Percentiles rank a stretch among this genome's conserved stretches.
Evolutionary conservation across 2,888 invertebrate species (phyloP).

Genomic region (Tipula helvola): DNA sequence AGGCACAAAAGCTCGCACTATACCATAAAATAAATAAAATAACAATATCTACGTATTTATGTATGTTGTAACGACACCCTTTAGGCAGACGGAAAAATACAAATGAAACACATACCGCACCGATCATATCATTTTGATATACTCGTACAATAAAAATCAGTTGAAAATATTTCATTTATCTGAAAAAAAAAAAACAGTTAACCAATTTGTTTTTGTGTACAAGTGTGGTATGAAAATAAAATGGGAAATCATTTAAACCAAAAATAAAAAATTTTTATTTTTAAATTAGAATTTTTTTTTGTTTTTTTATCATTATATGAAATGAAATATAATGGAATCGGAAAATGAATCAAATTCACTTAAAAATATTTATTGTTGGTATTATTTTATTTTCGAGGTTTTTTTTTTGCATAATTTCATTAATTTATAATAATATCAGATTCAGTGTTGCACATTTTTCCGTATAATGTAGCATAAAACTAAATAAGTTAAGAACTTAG

Average conservation of each 20-base stretch:
- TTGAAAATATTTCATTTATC: not conserved
- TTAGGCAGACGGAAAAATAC: not conserved
- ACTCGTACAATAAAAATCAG: not conserved
- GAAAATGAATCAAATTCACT: not conserved
- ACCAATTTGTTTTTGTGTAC: not conserved
- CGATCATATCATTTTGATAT: not conserved
- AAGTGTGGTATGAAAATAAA: not conserved
- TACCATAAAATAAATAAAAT: too few relatives aligned
- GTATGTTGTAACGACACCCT: too few relatives aligned
- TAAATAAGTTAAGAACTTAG: not conserved
- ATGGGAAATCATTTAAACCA: not conserved
- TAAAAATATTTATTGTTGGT: not conserved
- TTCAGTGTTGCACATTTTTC: not conserved
- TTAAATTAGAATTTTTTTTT: not conserved
- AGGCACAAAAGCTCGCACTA: not conserved
- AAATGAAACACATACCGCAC: not conserved
- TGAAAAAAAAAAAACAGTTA: not conserved
- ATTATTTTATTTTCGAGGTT: not conserved
- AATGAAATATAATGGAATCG: not conserved
- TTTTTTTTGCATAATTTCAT: not conserved
- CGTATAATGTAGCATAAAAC: not conserved
- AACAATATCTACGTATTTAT: too few relatives aligned
- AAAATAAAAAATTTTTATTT: not conserved
- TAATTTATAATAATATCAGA: not conserved
- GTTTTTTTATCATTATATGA: too few relatives aligned